Evolutionary conservation across 2,797 vertebrate genomes (phyloP), one percentile per base, ranked within the genome.

Genomic region (Halcyon chelicuti): DNA sequence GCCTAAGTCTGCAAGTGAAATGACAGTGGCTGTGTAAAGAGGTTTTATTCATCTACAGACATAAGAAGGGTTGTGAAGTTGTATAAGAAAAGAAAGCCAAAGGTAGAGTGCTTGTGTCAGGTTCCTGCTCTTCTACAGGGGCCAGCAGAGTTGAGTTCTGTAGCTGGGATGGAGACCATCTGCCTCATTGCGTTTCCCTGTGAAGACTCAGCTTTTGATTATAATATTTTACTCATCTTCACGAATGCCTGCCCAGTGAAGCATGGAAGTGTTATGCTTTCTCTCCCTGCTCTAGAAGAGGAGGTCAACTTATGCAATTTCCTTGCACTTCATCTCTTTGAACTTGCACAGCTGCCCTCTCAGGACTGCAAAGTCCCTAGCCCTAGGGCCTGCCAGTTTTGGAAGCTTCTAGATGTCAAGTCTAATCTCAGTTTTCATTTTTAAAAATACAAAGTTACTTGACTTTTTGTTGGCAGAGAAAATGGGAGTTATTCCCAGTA

Each of bases 311-410:
- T 77, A 77, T 10, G 68, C 72, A 58, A 66, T 96, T 93, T 94
- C 57, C 55, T 83, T 89, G 78, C 67, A 89, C 40, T 91, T 92
- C 54, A 85, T 91, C 93, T 93, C 84, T 94, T 92, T 74, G 68
- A 82, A 89, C 66, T 83, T 74, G 65, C 57, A 70, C 73, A 83
- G 72, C 75, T 94, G 81, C 44, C 75, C 46, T 74, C 87, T 66
- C 0, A 1, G 65, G 89, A 51, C 70, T 88, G 81, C 65, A 82
- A 65, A 92, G 89, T 86, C 72, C 46, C 19, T 42, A 39, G 81
- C 91, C 86, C 33, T 77, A 58, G 54, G 91, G 84, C 54, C 42
- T 94, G 75, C 72, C 54, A 33, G 20, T 74, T 96, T 89, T 88
- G 58, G 81, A 92, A 93, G 62, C 65, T 86, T 93, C 81, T 87